phyloP scores from a whole-genome alignment of 2,797 vertebrate species.

The Esox lucius region DNA sequence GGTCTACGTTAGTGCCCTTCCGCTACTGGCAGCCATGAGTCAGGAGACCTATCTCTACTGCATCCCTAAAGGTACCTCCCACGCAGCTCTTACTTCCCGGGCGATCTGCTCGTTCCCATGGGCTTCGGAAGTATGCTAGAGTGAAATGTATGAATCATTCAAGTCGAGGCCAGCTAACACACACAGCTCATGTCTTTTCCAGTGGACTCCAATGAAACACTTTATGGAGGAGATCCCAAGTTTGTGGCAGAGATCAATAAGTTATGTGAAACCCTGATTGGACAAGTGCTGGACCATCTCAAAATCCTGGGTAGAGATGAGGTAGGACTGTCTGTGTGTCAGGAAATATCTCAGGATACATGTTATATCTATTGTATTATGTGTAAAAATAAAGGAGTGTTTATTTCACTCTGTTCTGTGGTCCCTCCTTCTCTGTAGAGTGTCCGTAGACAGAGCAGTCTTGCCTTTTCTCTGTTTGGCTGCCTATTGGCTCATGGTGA shows the following conservation, averaged over 20 bases:
- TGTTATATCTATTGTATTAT: background rate
- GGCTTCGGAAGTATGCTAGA: too few species aligned
- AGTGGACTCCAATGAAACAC: conserved; percentile 96
- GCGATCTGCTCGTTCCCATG: too few species aligned
- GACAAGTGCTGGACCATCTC: conserved; percentile 93
- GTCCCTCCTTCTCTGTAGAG: conserved; percentile 57
- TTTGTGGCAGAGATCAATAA: conserved; percentile 93
- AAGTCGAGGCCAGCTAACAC: background rate
- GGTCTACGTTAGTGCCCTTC: conserved; percentile 87
- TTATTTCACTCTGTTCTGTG: background rate
- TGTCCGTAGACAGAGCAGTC: conserved; percentile 81
- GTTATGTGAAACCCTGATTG: conserved; percentile 91
- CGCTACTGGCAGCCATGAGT: conserved; percentile 90
- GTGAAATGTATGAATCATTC: background rate
- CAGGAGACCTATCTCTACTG: conserved; percentile 91
- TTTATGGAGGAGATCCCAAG: conserved; percentile 95
- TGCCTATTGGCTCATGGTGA: conserved; percentile 89
- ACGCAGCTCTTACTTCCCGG: background rate
- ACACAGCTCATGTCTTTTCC: conserved; percentile 14
- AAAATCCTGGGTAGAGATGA: conserved; percentile 90
- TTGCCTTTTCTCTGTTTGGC: conserved; percentile 88
- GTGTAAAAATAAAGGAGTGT: background rate
- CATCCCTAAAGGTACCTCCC: conserved; percentile 85
- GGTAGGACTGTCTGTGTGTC: conserved; percentile 63
- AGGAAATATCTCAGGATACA: background rate